Evolutionary conservation across 1,140 invertebrate genomes (phyloP).

Genomic region (Atta texana): DNA sequence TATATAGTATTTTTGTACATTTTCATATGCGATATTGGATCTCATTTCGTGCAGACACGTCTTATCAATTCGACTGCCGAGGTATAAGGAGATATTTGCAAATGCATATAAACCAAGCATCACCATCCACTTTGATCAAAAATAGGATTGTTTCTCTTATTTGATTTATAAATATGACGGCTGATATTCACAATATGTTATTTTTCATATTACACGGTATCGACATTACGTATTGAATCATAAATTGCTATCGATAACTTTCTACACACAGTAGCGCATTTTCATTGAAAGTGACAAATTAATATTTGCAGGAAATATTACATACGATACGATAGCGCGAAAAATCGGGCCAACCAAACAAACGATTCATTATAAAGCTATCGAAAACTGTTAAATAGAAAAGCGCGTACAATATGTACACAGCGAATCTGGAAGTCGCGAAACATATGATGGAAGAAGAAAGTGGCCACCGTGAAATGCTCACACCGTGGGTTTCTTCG

Average conservation of each 20-base stretch:
- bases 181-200: neutral
- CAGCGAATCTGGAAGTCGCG: conserved; percentile 58
- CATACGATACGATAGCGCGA: neutral
- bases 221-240: neutral
- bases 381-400: neutral
- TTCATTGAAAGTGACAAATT: neutral
- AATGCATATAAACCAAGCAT: too few relatives aligned
- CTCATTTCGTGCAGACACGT: too few relatives aligned
- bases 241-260: conserved; percentile 1
- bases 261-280: neutral
- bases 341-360: neutral
- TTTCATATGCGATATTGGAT: too few relatives aligned
- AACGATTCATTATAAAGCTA: conserved; percentile 3
- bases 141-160: too few relatives aligned
- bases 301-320: neutral
- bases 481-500: conserved; percentile 64
- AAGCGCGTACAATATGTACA: conserved; percentile 6
- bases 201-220: neutral
- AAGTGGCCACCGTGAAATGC: conserved; percentile 74
- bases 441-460: conserved; percentile 71
- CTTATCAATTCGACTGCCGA: too few relatives aligned
- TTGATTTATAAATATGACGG: too few relatives aligned
- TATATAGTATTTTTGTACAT: too few relatives aligned
- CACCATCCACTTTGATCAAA: too few relatives aligned
- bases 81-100: too few relatives aligned